Evolutionary conservation across 64 coral and sea anemone genomes (phyloP).

Genomic region (Orbicella faveolata): DNA sequence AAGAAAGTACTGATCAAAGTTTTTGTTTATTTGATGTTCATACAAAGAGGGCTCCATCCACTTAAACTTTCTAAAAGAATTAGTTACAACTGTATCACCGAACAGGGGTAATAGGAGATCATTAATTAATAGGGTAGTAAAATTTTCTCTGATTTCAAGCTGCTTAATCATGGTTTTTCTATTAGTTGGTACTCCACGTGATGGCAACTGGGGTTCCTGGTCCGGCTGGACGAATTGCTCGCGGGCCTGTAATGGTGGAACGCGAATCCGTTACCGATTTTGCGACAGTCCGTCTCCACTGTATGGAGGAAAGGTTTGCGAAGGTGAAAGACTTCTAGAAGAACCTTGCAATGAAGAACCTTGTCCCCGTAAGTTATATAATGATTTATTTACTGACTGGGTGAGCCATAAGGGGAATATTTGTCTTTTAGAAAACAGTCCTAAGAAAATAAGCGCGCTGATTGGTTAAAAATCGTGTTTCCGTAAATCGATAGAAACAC

Average conservation of each 20-base stretch:
- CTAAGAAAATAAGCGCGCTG: no score
- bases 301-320: slow-evolving; percentile 6
- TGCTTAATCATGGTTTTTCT: neutral
- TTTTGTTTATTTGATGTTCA: no score
- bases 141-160: neutral
- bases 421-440: no score
- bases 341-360: neutral
- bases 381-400: no score
- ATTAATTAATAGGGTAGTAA: neutral
- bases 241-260: slow-evolving; percentile 15
- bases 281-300: slow-evolving; percentile 20
- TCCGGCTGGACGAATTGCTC: slow-evolving; percentile 25
- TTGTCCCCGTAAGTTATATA: slow-evolving; percentile 30
- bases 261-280: slow-evolving; percentile 1
- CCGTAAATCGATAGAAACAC: no score
- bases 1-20: no score
- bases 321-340: slow-evolving; percentile 20
- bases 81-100: no score
- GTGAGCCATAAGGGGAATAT: no score
- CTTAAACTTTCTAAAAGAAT: no score
- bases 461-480: no score
- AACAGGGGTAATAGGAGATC: no score
- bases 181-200: neutral
- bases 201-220: slow-evolving; percentile 41
- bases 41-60: no score